Conservation (phyloP, 2,888 invertebrate genomes). For the Agriopis leucophaearia region DNA sequence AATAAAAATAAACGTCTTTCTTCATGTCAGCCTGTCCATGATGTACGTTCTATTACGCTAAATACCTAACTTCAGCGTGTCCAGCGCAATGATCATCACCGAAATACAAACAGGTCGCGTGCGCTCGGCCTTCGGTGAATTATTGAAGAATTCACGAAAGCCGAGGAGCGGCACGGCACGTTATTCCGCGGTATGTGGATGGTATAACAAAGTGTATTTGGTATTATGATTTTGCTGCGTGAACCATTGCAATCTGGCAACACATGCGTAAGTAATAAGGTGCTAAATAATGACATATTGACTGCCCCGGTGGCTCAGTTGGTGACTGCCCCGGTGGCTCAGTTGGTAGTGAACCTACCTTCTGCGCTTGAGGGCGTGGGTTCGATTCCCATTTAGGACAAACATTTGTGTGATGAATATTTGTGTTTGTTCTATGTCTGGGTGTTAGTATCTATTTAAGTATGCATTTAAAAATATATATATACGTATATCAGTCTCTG, state of each 20-base stretch:
- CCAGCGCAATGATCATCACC: background rate
- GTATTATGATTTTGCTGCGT: background rate
- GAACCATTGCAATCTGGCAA: background rate
- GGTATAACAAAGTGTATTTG: background rate
- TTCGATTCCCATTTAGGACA: too few species aligned
- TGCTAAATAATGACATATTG: background rate
- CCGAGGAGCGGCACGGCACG: conserved; percentile 1
- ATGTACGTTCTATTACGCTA: background rate
- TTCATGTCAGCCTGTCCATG: background rate
- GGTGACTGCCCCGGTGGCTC: too few species aligned
- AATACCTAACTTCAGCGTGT: background rate
- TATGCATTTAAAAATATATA: too few species aligned
- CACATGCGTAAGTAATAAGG: background rate
- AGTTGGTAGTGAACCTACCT: too few species aligned
- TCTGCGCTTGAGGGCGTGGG: too few species aligned
- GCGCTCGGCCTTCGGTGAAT: conserved; percentile 10
- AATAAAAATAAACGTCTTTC: background rate
- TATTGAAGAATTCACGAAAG: conserved; percentile 7
- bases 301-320: too few species aligned
- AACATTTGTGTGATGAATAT: too few species aligned
- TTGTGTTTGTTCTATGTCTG: too few species aligned
- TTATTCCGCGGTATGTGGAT: conserved; percentile 6
- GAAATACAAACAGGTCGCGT: conserved; percentile 3
- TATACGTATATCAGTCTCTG: too few species aligned
- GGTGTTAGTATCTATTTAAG: too few species aligned